These are phyloP conservation scores for Elephantulus edwardii DNA, from an alignment of 2,113 vertebrate genomes.

Conservation along the genomic window DNA sequence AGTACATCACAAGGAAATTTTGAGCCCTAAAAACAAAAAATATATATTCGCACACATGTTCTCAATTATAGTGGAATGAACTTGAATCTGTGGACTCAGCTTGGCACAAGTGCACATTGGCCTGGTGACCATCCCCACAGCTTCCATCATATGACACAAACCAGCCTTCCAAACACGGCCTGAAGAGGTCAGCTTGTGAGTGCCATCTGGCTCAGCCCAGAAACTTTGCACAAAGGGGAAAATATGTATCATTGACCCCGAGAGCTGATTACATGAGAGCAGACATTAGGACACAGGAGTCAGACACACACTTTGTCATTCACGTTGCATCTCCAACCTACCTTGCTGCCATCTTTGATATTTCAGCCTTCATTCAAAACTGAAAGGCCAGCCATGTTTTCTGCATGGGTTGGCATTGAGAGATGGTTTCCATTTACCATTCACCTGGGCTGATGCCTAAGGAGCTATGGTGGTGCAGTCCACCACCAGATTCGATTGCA, in stretches of 20 bases:
- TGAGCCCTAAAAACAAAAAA: constrained; percentile 71
- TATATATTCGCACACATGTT: constrained; percentile 67
- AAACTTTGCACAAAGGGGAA: constrained; percentile 46
- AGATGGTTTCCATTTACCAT: not conserved
- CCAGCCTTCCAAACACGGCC: constrained; percentile 36
- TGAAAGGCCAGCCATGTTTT: not conserved
- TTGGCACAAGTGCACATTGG: constrained; percentile 40
- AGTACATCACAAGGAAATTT: constrained; percentile 70
- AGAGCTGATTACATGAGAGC: not conserved
- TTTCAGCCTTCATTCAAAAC: not conserved
- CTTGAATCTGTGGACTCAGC: constrained; percentile 51
- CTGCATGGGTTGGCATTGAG: not conserved
- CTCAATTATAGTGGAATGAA: constrained; percentile 64
- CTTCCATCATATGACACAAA: constrained; percentile 48
- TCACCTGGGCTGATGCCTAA: too few relatives aligned
- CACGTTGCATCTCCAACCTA: not conserved
- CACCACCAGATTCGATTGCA: too few relatives aligned
- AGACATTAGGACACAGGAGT: not conserved
- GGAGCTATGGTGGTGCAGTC: too few relatives aligned
- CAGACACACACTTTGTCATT: too few relatives aligned
- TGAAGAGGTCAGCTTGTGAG: constrained; percentile 47
- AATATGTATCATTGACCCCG: constrained; percentile 25
- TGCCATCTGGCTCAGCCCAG: constrained; percentile 27
- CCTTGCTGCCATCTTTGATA: not conserved
- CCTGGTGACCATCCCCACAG: constrained; percentile 40